Evolutionary conservation across 2,888 invertebrate genomes (phyloP).

Genomic region (Spicauda simplicius): DNA sequence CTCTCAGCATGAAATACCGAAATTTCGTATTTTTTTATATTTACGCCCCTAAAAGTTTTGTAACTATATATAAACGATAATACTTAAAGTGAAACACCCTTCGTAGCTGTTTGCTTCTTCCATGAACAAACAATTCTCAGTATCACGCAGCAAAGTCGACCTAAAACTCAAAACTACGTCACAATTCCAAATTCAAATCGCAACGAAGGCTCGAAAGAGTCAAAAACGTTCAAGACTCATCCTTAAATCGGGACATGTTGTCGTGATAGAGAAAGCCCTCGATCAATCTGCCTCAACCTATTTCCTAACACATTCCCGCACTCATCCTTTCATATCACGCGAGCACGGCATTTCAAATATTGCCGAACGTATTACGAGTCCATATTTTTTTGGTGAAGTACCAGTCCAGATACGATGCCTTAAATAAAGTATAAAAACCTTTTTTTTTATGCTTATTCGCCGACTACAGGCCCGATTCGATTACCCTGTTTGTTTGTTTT

Average conservation of each 20-base stretch:
- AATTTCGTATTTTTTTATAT: no score
- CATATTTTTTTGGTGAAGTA: slow-evolving; percentile 48
- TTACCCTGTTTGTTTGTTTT: neutral
- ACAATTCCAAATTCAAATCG: slow-evolving; percentile 54
- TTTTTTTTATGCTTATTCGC: neutral
- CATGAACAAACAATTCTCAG: neutral
- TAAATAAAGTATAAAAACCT: neutral
- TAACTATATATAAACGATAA: no score
- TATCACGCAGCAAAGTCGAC: neutral
- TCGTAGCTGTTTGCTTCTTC: neutral
- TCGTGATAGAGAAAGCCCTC: slow-evolving; percentile 74
- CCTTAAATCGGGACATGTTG: slow-evolving; percentile 51
- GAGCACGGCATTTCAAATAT: slow-evolving; percentile 61
- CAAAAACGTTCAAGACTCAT: slow-evolving; percentile 62
- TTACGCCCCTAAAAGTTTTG: no score
- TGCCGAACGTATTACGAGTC: slow-evolving; percentile 46
- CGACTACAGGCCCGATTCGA: no score
- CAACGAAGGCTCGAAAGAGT: slow-evolving; percentile 60
- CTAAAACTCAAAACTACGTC: slow-evolving; percentile 51
- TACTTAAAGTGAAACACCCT: no score
- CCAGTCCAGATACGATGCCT: slow-evolving; percentile 3
- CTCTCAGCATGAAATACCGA: no score
- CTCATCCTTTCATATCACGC: slow-evolving; percentile 63
- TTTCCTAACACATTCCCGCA: slow-evolving; percentile 62
- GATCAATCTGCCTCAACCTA: slow-evolving; percentile 68